phyloP scores from a whole-genome alignment of 2,797 vertebrate genomes.

The Coregonus suidteri region DNA sequence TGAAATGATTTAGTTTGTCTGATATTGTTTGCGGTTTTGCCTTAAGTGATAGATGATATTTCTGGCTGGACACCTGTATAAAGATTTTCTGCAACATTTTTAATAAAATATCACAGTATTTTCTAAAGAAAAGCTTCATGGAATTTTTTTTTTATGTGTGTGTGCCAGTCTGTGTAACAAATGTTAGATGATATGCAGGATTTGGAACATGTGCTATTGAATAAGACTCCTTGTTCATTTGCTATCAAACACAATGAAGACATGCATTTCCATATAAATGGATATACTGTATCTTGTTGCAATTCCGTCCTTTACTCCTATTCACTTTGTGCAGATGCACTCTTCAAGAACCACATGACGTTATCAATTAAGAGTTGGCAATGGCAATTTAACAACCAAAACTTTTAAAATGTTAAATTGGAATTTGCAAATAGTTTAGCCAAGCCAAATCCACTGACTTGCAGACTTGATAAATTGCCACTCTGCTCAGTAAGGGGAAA shows the following conservation, averaged over 20 bases:
- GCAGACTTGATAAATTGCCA: slow-evolving; percentile 33
- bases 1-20: slow-evolving; percentile 79
- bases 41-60: slow-evolving; percentile 95
- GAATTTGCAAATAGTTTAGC: slow-evolving; percentile 52
- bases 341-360: slow-evolving; percentile 24
- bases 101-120: slow-evolving; percentile 99
- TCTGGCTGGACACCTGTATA: slow-evolving; percentile 97
- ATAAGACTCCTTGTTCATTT: background rate
- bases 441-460: slow-evolving; percentile 42
- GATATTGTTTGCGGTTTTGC: slow-evolving; percentile 91
- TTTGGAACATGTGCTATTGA: background rate
- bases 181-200: background rate
- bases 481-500: slow-evolving; percentile 36
- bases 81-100: slow-evolving; percentile 97
- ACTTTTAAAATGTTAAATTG: slow-evolving; percentile 50
- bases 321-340: background rate
- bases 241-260: background rate
- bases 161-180: slow-evolving; percentile 5
- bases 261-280: slow-evolving; percentile 4
- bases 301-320: background rate
- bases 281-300: background rate
- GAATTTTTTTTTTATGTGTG: background rate
- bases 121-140: slow-evolving; percentile 82
- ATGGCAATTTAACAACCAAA: slow-evolving; percentile 43
- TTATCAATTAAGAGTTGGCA: slow-evolving; percentile 39